These are phyloP conservation scores for Regulus satrapa DNA, from an alignment of 2,113 vertebrate species.

Conservation along the genomic window DNA sequence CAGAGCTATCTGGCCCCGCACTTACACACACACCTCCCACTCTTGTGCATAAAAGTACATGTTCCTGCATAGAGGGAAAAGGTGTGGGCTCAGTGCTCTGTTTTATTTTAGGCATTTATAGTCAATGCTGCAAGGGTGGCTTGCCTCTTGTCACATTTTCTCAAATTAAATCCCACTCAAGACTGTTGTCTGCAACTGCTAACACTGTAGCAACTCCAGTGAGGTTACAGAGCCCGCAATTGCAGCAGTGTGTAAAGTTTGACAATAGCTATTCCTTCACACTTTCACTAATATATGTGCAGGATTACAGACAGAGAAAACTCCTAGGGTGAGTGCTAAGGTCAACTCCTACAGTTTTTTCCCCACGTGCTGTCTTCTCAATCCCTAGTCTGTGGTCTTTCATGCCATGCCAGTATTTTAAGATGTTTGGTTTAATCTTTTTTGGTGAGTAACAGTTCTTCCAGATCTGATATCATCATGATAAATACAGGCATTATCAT, in stretches of 20 bases:
- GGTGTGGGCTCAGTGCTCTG: neutral
- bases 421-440: neutral
- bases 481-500: neutral
- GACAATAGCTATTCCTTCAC: neutral
- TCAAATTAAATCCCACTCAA: neutral
- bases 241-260: neutral
- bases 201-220: neutral
- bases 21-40: neutral
- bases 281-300: neutral
- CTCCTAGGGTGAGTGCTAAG: neutral
- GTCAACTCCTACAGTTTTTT: neutral
- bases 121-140: neutral
- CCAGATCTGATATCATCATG: neutral
- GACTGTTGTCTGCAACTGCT: neutral
- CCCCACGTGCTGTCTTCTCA: neutral
- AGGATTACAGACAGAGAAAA: neutral
- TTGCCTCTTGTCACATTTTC: neutral
- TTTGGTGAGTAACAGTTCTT: neutral
- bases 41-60: rapidly evolving
- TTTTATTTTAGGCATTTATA: neutral
- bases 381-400: neutral
- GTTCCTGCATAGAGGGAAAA: neutral
- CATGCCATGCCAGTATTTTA: neutral
- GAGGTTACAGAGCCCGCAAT: neutral
- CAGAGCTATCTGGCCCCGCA: rapidly evolving